phyloP scores from a whole-genome alignment of 2,888 invertebrate genomes.

The Brenthis ino region DNA sequence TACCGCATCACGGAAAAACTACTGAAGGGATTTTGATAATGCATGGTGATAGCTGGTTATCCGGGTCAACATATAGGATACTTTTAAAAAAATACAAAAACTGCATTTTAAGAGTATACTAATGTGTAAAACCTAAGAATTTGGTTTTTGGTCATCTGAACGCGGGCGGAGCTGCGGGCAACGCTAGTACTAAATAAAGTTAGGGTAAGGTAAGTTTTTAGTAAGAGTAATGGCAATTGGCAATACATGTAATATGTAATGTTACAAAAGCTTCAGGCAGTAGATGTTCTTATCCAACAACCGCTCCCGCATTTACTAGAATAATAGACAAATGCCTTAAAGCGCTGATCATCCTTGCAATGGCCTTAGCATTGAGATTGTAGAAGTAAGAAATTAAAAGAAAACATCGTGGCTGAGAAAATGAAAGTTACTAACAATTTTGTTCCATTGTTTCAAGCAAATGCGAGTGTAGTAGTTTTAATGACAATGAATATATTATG shows the following conservation, averaged over 20 bases:
- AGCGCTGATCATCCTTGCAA: slow-evolving; percentile 14
- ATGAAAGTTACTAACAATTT: background rate
- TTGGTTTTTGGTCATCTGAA: too few species aligned
- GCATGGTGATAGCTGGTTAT: too few species aligned
- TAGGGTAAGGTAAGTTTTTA: background rate
- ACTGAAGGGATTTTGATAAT: too few species aligned
- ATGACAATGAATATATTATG: too few species aligned
- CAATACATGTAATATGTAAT: slow-evolving; percentile 1
- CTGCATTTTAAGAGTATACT: too few species aligned
- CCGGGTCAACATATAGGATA: too few species aligned
- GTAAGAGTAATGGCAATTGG: slow-evolving; percentile 5
- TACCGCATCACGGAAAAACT: too few species aligned
- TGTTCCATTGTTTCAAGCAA: background rate
- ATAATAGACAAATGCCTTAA: slow-evolving; percentile 23
- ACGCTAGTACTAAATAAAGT: too few species aligned
- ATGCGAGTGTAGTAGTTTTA: background rate
- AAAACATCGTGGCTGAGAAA: background rate
- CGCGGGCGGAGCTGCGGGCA: too few species aligned
- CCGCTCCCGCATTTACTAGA: slow-evolving; percentile 14
- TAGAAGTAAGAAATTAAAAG: background rate
- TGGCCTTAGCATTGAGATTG: slow-evolving; percentile 10
- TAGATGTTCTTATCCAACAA: slow-evolving; percentile 18
- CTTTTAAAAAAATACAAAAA: too few species aligned
- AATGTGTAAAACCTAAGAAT: too few species aligned
- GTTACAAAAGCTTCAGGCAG: slow-evolving; percentile 19